These are phyloP conservation scores for Amphiprion clarkii DNA, from an alignment of 2,797 vertebrate genomes.

Conservation along the genomic window DNA sequence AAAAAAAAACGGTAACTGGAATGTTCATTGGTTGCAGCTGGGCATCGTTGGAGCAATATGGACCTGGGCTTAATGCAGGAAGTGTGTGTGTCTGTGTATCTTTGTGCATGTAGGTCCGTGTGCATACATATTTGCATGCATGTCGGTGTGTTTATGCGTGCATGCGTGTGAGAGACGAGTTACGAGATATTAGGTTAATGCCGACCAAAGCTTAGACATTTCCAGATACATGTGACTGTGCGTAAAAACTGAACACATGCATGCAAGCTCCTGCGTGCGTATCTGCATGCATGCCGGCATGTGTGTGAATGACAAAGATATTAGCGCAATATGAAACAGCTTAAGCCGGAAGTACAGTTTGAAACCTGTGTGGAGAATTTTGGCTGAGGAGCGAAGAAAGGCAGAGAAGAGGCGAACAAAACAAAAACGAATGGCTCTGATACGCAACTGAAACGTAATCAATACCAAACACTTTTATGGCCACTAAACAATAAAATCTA, in stretches of 20 bases:
- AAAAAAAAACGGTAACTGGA: conserved; percentile 72
- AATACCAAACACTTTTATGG: not conserved
- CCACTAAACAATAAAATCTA: not conserved
- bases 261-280: conserved; percentile 44
- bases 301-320: conserved; percentile 56
- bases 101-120: conserved; percentile 1
- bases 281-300: conserved; percentile 43
- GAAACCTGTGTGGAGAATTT: conserved; percentile 36
- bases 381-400: conserved; percentile 20
- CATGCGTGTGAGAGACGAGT: conserved; percentile 59
- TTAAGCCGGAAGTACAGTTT: conserved; percentile 49
- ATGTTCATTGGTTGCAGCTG: conserved; percentile 88
- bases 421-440: not conserved
- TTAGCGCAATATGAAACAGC: conserved; percentile 68
- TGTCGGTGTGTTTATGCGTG: conserved; percentile 38
- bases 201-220: conserved; percentile 64
- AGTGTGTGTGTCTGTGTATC: conserved; percentile 52
- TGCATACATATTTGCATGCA: conserved; percentile 36
- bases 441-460: not conserved
- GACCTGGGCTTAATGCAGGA: conserved; percentile 77
- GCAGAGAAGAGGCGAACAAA: conserved; percentile 9
- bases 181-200: conserved; percentile 66
- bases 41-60: conserved; percentile 78
- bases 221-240: conserved; percentile 62
- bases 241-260: conserved; percentile 52